These are phyloP conservation scores for Euura lappo DNA, from an alignment of 1,140 invertebrate species.

Conservation along the genomic window DNA sequence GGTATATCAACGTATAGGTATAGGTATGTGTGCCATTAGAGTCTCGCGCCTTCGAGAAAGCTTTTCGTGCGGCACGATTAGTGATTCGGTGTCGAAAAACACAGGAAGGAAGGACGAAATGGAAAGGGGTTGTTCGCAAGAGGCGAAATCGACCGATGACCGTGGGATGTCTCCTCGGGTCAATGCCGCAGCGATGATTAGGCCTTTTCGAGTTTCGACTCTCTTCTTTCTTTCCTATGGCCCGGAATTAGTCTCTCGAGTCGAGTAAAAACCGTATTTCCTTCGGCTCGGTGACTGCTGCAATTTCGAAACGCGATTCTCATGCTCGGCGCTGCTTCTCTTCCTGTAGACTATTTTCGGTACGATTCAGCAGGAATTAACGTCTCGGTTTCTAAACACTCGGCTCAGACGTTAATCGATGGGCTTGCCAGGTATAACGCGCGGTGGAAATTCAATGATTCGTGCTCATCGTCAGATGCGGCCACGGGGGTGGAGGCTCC, in stretches of 20 bases:
- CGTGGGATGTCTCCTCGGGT: background rate
- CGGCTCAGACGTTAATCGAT: background rate
- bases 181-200: background rate
- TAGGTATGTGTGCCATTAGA: background rate
- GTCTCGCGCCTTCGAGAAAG: background rate
- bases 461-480: too few species aligned
- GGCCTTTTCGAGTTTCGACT: background rate
- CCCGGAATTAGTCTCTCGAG: background rate
- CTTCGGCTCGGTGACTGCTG: background rate
- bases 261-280: background rate
- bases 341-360: background rate
- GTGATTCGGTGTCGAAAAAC: background rate
- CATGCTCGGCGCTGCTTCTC: background rate
- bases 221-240: background rate
- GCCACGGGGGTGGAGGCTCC: too few species aligned
- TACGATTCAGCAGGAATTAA: background rate
- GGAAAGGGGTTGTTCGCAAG: background rate
- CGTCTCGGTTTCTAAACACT: constrained; percentile 5
- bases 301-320: background rate
- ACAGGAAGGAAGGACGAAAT: background rate
- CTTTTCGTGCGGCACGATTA: background rate
- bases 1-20: background rate
- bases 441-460: too few species aligned
- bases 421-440: too few species aligned
- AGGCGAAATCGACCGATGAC: background rate